Evolutionary conservation across 2,797 vertebrate species (phyloP), one percentile per base, ranked within the genome.

Genomic region (Scarus forsteni): DNA sequence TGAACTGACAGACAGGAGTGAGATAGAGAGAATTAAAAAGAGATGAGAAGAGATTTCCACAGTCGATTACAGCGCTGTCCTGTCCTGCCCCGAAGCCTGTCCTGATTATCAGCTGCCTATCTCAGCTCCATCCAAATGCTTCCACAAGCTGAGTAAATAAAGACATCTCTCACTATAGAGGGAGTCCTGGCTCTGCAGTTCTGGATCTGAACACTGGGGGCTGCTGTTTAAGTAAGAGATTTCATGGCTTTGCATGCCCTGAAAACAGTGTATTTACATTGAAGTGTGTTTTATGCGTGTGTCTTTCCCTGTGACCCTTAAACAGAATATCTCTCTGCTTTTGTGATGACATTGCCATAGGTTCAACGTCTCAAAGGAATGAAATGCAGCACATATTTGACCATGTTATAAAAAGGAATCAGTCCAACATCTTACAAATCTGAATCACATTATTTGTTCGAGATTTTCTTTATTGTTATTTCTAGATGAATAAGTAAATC

Each of bases 171-270:
- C 16, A 52, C 10, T 51, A 45, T 10, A 36, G 60, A 56, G 61
- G 44, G 9, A 36, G 57, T n/a, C 15, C 18, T 8, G 44, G 15
- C 0, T 4, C 39, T 78, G 75, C 70, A 86, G 68, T 70, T 27
- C 35, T 5, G 40, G 1, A 34, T 60, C 3, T 42, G 38, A 18
- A 85, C 87, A 85, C 79, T n/a, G 6, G 80, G 75, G 43, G 72
- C 0, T 70, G 79, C 81, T 88, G 65, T 86, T 72, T 73, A 77
- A 79, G 81, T 70, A 5, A 54, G 12, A 70, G 43, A 80, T 40
- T 53, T 43, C 44, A 18, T n/a, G 10, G 18, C 6, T 13, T 15
- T 10, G 36, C 38, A 55, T 40, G 35, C 49, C 8, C 34, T 44
- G 54, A 59, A 27, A 45, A 15, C 13, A 51, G 18, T 35, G 36